Base-by-base conservation (phyloP, 2,797 vertebrate genomes). In the Phrynocephalus guinanensis region DNA sequence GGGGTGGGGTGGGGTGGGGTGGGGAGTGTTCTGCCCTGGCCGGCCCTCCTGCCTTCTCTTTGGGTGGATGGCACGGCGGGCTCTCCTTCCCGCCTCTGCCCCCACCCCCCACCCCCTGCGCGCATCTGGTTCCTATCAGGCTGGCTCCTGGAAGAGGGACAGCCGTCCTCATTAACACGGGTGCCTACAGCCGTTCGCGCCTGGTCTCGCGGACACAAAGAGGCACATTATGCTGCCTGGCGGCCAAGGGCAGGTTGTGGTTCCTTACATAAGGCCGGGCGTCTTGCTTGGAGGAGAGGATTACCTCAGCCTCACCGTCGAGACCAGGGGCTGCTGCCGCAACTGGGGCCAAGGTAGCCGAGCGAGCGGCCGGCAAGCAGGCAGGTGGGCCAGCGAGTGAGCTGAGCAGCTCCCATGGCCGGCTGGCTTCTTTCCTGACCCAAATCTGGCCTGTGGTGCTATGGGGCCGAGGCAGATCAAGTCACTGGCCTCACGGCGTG, bases 251-350 rank as follows among this genome's bases (percentile, higher is more conserved):
- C 10, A 15, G 88, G 93, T 96, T 95, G 96, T 85, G 96, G 96
- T 96, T 97, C 95, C 96, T 97, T 96, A 95, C 92, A 92, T 96
- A 96, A 97, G 94, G 94, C 87, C 95, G 89, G 93, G 92, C 83
- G 90, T 96, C 96, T 94, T 94, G 91, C 95, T 96, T 95, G 96
- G 95, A 87, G 87, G 77, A 92, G 93, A 15, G 33, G 66, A 87
- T 87, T 93, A 90, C 93, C 93, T 94, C 94, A 78, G 88, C 73
- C 0, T 91, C 90, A 95, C 96, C 77, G 24, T 92, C 93, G 94
- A 60, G 38, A 63, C 24, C 80, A 83, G 0, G 44, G n/a, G 86
- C 89, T 28, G 72, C 84, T 26, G 90, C 92, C 8, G 91, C 92
- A 9, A 87, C 90, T 80, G 4, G 52, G 60, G 60, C 60, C 60